Conservation (phyloP, 2,113 vertebrate genomes). For the Stegostoma tigrinum region DNA sequence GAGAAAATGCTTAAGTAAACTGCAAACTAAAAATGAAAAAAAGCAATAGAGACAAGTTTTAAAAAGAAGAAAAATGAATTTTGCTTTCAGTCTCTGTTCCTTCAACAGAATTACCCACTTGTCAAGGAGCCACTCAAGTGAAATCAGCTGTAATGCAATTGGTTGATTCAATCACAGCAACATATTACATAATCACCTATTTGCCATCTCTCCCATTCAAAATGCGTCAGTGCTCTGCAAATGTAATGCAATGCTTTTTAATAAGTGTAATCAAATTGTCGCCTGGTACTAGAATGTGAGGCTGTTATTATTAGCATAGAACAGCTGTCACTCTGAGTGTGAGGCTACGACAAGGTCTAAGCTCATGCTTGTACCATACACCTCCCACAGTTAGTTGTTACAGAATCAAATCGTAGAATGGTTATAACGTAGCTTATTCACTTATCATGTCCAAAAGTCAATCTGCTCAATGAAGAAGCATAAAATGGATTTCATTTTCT, state of each 20-base stretch:
- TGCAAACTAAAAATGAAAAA: not conserved
- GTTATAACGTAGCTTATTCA: conserved; percentile 48
- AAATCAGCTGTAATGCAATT: conserved; percentile 27
- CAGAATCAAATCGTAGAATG: not conserved
- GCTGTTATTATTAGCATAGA: conserved; percentile 27
- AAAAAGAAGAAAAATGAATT: not conserved
- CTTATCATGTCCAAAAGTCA: conserved; percentile 78
- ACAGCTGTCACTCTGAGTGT: conserved; percentile 70
- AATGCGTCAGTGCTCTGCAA: conserved; percentile 17
- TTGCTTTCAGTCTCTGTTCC: not conserved
- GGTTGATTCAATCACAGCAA: conserved; percentile 7
- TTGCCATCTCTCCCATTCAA: conserved; percentile 3
- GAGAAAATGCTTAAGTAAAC: not conserved
- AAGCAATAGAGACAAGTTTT: not conserved
- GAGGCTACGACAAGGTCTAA: conserved; percentile 73
- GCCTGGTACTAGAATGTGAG: not conserved
- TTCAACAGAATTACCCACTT: conserved; percentile 19
- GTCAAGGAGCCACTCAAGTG: conserved; percentile 22
- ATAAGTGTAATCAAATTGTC: conserved; percentile 33
- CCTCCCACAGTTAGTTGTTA: conserved; percentile 71
- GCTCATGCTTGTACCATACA: conserved; percentile 72
- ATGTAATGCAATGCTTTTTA: conserved; percentile 25
- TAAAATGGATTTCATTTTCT: conserved; percentile 98
- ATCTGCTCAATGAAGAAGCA: conserved; percentile 86
- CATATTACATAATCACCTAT: conserved; percentile 24